phyloP scores from a whole-genome alignment of 2,113 vertebrate species.

The Brachirus orientalis region DNA sequence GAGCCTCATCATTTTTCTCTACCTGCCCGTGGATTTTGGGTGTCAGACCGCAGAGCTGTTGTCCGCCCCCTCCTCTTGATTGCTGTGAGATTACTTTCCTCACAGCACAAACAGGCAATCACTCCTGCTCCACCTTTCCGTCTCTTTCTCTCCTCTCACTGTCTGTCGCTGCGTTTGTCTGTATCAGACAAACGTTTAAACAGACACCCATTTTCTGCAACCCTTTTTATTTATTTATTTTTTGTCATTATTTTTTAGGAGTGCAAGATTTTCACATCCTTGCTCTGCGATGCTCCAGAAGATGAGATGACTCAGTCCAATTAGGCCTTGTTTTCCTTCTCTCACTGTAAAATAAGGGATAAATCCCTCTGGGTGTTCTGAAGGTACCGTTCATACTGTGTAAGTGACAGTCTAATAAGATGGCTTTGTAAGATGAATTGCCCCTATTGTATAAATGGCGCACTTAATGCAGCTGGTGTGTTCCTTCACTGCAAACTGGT shows the following conservation, averaged over 20 bases:
- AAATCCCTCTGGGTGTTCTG: slow-evolving; percentile 73
- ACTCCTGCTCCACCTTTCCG: slow-evolving; percentile 55
- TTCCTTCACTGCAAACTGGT: slow-evolving; percentile 65
- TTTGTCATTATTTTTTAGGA: background rate
- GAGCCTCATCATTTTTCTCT: slow-evolving; percentile 71
- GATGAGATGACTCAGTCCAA: slow-evolving; percentile 78
- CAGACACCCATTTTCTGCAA: background rate
- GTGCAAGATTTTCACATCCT: slow-evolving; percentile 11
- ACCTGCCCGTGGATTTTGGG: slow-evolving; percentile 66
- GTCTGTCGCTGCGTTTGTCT: slow-evolving; percentile 47
- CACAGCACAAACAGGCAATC: slow-evolving; percentile 71
- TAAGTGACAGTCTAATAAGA: slow-evolving; percentile 82
- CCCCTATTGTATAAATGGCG: slow-evolving; percentile 77
- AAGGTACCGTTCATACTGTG: slow-evolving; percentile 78
- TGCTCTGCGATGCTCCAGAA: slow-evolving; percentile 64
- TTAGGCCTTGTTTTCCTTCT: slow-evolving; percentile 75
- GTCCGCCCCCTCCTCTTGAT: slow-evolving; percentile 68
- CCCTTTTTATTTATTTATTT: background rate
- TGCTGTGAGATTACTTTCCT: slow-evolving; percentile 76
- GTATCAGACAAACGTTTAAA: slow-evolving; percentile 37
- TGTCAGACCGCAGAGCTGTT: slow-evolving; percentile 59
- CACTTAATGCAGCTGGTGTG: slow-evolving; percentile 75
- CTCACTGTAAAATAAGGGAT: slow-evolving; percentile 74
- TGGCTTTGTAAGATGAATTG: slow-evolving; percentile 80
- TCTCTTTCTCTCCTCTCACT: slow-evolving; percentile 33